These are phyloP conservation scores for Mormyrus lacerda DNA, from an alignment of 2,113 vertebrate species.

Conservation along the genomic window DNA sequence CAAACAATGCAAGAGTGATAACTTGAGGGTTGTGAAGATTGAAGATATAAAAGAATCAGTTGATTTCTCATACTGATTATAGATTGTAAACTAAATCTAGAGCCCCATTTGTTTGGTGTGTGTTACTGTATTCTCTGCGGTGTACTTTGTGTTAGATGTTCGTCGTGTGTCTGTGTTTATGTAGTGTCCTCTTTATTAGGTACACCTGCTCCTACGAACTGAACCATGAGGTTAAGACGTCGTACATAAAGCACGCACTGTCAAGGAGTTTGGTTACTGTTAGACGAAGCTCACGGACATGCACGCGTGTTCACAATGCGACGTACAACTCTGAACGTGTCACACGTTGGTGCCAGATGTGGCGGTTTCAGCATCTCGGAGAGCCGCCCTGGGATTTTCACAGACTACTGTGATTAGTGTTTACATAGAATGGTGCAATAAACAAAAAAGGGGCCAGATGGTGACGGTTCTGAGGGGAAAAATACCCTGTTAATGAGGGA, in stretches of 20 bases:
- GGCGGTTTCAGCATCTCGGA: background rate
- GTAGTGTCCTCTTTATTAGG: constrained; percentile 12
- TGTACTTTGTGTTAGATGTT: constrained; percentile 37
- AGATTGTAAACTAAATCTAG: constrained; percentile 52
- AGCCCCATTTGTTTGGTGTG: constrained; percentile 44
- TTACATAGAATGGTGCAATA: background rate
- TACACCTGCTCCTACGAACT: background rate
- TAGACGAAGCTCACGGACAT: background rate
- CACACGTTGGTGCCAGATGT: background rate
- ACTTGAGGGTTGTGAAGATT: constrained; percentile 62
- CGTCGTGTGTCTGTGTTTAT: constrained; percentile 35
- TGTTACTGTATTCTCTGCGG: constrained; percentile 21
- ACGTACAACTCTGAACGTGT: background rate
- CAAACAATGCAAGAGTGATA: constrained; percentile 41
- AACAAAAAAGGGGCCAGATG: background rate
- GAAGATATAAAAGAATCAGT: constrained; percentile 64
- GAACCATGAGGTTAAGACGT: background rate
- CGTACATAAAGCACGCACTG: background rate
- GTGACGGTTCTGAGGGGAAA: background rate
- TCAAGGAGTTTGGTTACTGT: background rate
- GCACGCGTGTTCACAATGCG: background rate
- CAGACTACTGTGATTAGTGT: background rate
- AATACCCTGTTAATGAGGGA: background rate
- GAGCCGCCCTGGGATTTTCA: background rate
- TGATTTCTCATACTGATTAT: constrained; percentile 57